A percentile compares a stretch with the other conserved stretches of the same genome.
Conservation (phyloP, 2,797 vertebrate species). For the Typhlichthys eigenmanni region DNA sequence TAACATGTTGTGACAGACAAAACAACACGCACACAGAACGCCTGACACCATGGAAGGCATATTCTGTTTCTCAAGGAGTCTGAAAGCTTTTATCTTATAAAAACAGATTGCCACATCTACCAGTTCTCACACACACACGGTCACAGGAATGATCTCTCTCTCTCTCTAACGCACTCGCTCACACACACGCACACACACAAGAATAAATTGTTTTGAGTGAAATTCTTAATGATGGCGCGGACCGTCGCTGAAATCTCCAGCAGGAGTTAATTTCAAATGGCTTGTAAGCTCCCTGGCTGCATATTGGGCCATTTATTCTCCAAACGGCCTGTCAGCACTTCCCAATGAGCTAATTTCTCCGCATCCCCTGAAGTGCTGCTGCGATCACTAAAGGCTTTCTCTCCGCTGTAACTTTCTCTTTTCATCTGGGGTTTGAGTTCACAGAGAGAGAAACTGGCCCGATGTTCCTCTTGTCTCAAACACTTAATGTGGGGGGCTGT, state of each 20-base stretch:
- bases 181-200: too few relatives aligned
- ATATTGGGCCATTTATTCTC: slow-evolving; percentile 24
- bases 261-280: neutral
- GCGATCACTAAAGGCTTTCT: neutral
- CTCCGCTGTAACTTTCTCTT: slow-evolving; percentile 9
- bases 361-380: slow-evolving; percentile 19
- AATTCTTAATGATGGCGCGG: neutral
- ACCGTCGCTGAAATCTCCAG: neutral
- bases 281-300: neutral
- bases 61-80: too few relatives aligned
- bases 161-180: too few relatives aligned
- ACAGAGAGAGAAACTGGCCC: neutral
- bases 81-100: too few relatives aligned
- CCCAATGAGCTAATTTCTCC: slow-evolving; percentile 34
- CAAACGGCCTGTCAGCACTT: slow-evolving; percentile 20
- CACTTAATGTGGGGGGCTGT: neutral
- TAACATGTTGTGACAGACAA: too few relatives aligned
- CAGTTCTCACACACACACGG: too few relatives aligned
- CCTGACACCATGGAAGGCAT: too few relatives aligned
- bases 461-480: too few relatives aligned
- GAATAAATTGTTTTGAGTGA: neutral
- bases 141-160: too few relatives aligned
- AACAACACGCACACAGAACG: too few relatives aligned
- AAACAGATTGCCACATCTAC: too few relatives aligned
- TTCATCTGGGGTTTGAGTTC: slow-evolving; percentile 1